These are phyloP conservation scores for Idaea dimidiata DNA, from an alignment of 2,888 invertebrate genomes.

Conservation along the genomic window DNA sequence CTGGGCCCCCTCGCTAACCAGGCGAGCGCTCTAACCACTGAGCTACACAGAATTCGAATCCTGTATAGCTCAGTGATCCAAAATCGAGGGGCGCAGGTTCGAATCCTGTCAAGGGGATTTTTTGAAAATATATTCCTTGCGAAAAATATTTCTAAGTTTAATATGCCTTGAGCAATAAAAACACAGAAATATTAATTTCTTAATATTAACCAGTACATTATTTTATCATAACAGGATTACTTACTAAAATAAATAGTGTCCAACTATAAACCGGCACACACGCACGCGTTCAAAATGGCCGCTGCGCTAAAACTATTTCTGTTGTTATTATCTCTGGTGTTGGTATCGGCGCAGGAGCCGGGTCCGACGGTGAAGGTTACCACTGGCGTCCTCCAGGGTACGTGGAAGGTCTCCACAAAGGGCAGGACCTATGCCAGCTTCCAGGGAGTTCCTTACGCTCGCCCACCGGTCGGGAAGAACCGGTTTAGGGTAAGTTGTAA, in stretches of 20 bases:
- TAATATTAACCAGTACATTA: too few species aligned
- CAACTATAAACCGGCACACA: slow-evolving; percentile 23
- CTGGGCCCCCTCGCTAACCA: too few species aligned
- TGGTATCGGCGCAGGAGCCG: slow-evolving; percentile 38
- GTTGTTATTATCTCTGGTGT: slow-evolving; percentile 32
- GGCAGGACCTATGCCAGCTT: slow-evolving; percentile 79
- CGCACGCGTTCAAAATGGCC: slow-evolving; percentile 45
- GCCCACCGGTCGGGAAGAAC: slow-evolving; percentile 82
- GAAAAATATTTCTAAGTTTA: too few species aligned
- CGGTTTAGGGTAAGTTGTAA: slow-evolving; percentile 76
- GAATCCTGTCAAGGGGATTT: too few species aligned
- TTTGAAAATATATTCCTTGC: too few species aligned
- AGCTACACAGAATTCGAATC: too few species aligned
- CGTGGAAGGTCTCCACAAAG: slow-evolving; percentile 63
- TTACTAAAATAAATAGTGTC: slow-evolving; percentile 17
- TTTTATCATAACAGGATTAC: too few species aligned
- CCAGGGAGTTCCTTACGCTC: slow-evolving; percentile 84
- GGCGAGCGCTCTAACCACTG: too few species aligned
- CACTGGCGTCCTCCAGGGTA: slow-evolving; percentile 58
- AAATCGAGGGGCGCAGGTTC: too few species aligned
- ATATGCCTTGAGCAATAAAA: too few species aligned
- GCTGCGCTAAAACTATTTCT: slow-evolving; percentile 38
- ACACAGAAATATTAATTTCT: too few species aligned
- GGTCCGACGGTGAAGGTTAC: slow-evolving; percentile 57
- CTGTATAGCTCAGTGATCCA: too few species aligned